Percentiles rank a stretch among this genome's conserved stretches.
Conservation (phyloP, 1,140 invertebrate species). For the Heliconius himera region DNA sequence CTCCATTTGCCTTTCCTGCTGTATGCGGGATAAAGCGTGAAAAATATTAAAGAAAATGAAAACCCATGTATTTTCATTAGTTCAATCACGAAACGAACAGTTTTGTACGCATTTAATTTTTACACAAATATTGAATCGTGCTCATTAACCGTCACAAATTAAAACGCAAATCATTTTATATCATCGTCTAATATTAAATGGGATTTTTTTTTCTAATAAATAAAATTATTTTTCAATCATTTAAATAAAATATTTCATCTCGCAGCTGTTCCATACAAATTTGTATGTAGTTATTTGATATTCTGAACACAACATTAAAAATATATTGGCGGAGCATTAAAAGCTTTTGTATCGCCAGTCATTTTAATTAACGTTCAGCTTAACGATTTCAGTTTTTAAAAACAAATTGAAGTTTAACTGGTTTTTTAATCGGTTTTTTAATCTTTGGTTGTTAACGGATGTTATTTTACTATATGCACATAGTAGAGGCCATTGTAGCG, state of each 20-base stretch:
- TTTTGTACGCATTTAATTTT: slow-evolving; percentile 3
- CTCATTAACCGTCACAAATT: slow-evolving; percentile 11
- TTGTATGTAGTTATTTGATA: slow-evolving; percentile 11
- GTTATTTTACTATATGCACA: too few relatives aligned
- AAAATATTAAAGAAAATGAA: not conserved
- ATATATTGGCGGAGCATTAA: slow-evolving; percentile 3
- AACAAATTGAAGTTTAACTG: not conserved
- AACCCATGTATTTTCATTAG: not conserved
- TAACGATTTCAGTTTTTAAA: not conserved
- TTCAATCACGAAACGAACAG: not conserved
- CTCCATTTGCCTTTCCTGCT: not conserved
- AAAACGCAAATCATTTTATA: slow-evolving; percentile 8
- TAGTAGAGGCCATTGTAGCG: too few relatives aligned
- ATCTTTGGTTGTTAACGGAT: not conserved
- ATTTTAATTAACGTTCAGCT: not conserved
- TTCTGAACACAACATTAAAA: slow-evolving; percentile 14
- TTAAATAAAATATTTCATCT: slow-evolving; percentile 9
- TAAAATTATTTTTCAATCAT: not conserved
- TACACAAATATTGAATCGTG: slow-evolving; percentile 14
- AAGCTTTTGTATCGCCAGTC: slow-evolving; percentile 5
- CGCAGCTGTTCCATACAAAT: slow-evolving; percentile 9
- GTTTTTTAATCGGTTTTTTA: not conserved
- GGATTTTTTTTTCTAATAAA: not conserved
- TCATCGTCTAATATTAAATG: slow-evolving; percentile 12
- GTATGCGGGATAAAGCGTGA: not conserved